Conservation (phyloP, 2,113 vertebrate species). For the Chloropsis cyanopogon region DNA sequence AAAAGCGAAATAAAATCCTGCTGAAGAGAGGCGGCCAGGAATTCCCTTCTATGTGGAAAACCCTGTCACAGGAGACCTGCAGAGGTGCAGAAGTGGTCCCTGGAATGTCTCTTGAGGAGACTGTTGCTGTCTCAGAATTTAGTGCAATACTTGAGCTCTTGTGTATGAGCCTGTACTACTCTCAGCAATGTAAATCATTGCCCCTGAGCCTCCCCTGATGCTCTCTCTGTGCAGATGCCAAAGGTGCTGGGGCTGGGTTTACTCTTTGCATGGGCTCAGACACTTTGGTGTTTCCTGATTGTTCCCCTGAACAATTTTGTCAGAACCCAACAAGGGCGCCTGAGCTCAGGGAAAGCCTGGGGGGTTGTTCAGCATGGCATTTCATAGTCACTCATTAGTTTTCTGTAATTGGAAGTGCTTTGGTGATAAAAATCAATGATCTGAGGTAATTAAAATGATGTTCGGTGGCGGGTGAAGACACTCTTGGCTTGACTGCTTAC, state of each 20-base stretch:
- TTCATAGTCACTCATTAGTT: slow-evolving; percentile 14
- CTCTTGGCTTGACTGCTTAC: not conserved
- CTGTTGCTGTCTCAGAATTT: not conserved
- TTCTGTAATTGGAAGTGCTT: slow-evolving; percentile 39
- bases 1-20: not conserved
- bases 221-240: not conserved
- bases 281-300: not conserved
- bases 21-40: not conserved
- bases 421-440: slow-evolving; percentile 60
- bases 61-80: not conserved
- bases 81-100: not conserved
- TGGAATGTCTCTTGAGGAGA: not conserved
- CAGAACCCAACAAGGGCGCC: fast-evolving
- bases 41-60: not conserved
- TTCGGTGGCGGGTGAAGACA: not conserved
- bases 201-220: not conserved
- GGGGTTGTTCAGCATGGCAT: not conserved
- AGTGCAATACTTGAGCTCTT: not conserved
- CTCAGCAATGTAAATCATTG: not conserved
- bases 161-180: not conserved
- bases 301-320: not conserved
- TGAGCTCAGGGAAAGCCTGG: not conserved
- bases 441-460: slow-evolving; percentile 34
- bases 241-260: not conserved
- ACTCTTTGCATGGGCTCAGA: not conserved